Conservation (phyloP, 2,797 vertebrate species). For the Kryptopterus vitreolus region DNA sequence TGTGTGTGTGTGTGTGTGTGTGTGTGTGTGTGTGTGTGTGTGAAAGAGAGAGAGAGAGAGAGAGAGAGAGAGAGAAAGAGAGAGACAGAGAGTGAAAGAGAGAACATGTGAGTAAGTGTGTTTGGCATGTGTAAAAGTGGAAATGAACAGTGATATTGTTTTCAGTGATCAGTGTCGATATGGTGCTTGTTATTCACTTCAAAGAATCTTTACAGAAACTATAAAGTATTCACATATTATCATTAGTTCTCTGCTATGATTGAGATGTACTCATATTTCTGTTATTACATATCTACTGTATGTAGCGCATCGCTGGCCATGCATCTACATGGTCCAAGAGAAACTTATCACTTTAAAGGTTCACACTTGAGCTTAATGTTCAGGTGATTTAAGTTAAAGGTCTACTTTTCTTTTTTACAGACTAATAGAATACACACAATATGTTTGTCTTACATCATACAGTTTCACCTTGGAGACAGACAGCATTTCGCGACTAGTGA, state of each 20-base stretch:
- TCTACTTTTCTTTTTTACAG: not conserved
- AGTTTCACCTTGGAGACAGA: not conserved
- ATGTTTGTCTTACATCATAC: not conserved
- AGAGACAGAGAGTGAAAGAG: not conserved
- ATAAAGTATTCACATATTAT: conserved; percentile 24
- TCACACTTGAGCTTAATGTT: not conserved
- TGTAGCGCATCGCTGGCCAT: not conserved
- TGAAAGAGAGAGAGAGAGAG: conserved; percentile 12
- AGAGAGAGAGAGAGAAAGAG: too few relatives aligned
- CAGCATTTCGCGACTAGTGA: not conserved
- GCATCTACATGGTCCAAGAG: not conserved
- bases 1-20: not conserved
- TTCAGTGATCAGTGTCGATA: conserved; percentile 22
- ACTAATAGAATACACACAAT: not conserved
- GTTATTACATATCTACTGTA: conserved; percentile 32
- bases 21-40: not conserved
- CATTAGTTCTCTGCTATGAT: not conserved
- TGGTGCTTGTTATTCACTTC: conserved; percentile 20
- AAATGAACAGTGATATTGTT: conserved; percentile 35
- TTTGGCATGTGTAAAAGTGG: not conserved
- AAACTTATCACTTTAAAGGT: conserved; percentile 21
- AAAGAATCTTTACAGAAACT: conserved; percentile 22
- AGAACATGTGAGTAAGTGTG: not conserved
- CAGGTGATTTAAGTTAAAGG: not conserved
- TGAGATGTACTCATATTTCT: conserved; percentile 11